phyloP scores from a whole-genome alignment of 2,888 invertebrate species.

The Papilio gigon region DNA sequence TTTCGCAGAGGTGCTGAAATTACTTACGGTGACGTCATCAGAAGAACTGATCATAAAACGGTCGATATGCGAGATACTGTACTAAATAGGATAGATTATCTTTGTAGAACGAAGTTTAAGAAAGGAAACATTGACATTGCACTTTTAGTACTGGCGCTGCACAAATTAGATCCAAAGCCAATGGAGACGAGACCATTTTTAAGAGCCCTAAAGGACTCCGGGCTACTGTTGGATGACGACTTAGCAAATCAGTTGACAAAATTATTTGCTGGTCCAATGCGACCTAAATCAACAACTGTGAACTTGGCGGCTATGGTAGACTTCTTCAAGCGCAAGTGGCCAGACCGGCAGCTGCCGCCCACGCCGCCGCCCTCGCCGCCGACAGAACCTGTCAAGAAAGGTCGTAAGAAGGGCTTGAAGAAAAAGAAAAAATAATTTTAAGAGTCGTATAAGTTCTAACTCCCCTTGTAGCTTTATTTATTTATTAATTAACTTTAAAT shows the following conservation, averaged over 20 bases:
- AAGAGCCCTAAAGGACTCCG: slow-evolving; percentile 44
- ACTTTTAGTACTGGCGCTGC: slow-evolving; percentile 49
- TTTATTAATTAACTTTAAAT: slow-evolving; percentile 22
- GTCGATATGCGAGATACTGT: slow-evolving; percentile 53
- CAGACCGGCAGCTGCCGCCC: slow-evolving; percentile 56
- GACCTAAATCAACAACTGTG: slow-evolving; percentile 50
- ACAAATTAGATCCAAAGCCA: slow-evolving; percentile 47
- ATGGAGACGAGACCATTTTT: slow-evolving; percentile 50
- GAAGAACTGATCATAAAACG: slow-evolving; percentile 41
- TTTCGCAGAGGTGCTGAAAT: slow-evolving; percentile 50
- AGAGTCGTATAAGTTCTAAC: slow-evolving; percentile 40
- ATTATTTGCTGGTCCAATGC: slow-evolving; percentile 53
- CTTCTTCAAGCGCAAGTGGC: slow-evolving; percentile 60
- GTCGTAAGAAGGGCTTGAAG: slow-evolving; percentile 38
- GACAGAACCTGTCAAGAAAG: slow-evolving; percentile 34
- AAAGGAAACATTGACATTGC: slow-evolving; percentile 55
- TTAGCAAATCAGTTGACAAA: slow-evolving; percentile 50
- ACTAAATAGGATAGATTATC: slow-evolving; percentile 53
- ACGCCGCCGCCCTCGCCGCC: slow-evolving; percentile 53
- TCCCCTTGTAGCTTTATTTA: slow-evolving; percentile 33
- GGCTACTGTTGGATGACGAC: slow-evolving; percentile 53
- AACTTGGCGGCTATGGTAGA: slow-evolving; percentile 54
- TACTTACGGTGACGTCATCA: slow-evolving; percentile 51
- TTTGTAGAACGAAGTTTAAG: slow-evolving; percentile 51
- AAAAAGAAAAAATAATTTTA: slow-evolving; percentile 44